Conservation (phyloP, 2,797 vertebrate species). For the Schizopygopsis pylzovi region DNA sequence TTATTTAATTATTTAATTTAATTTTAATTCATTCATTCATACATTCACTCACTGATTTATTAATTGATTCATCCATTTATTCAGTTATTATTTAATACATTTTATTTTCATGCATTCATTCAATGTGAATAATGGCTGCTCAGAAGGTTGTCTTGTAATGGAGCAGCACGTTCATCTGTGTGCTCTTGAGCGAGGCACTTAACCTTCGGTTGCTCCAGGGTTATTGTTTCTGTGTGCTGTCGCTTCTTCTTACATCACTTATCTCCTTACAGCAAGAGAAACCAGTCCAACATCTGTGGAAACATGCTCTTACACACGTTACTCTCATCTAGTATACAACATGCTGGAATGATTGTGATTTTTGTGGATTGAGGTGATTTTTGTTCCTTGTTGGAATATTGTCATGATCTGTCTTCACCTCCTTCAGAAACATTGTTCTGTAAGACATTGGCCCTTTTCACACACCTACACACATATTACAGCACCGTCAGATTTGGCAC, state of each 20-base stretch:
- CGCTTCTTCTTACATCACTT: not conserved
- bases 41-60: no score
- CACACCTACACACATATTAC: not conserved
- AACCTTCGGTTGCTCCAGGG: not conserved
- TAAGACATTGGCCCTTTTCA: not conserved
- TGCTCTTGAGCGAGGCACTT: not conserved
- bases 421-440: not conserved
- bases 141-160: not conserved
- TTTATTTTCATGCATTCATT: not conserved
- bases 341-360: not conserved
- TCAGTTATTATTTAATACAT: not conserved
- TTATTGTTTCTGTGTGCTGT: not conserved
- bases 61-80: no score
- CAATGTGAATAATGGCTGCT: not conserved
- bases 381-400: not conserved
- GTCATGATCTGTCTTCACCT: not conserved
- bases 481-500: not conserved
- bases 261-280: slow-evolving; percentile 9
- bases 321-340: not conserved
- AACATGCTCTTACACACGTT: not conserved
- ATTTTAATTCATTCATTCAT: no score
- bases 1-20: no score
- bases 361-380: not conserved
- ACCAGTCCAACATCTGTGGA: not conserved
- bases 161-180: not conserved